These are phyloP conservation scores for Watsonalla cultraria DNA, from an alignment of 2,888 invertebrate species.

Conservation along the genomic window DNA sequence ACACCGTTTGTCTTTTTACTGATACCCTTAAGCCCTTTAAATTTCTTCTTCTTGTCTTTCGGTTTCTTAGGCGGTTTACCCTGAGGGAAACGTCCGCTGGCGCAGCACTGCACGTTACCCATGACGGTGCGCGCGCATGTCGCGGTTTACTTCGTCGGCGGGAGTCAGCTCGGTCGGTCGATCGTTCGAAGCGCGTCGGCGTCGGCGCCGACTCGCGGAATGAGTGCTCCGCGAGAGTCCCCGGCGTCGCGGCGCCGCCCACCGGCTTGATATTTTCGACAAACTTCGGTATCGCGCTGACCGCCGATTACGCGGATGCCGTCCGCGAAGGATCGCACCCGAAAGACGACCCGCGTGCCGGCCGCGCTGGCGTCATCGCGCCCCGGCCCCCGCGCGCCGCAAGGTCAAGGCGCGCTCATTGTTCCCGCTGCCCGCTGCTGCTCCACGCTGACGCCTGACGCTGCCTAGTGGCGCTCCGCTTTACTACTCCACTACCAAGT, in stretches of 20 bases:
- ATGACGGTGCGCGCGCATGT: constrained; percentile 73
- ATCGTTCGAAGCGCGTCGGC: constrained; percentile 76
- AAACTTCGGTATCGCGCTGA: constrained; percentile 64
- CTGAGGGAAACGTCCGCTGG: constrained; percentile 66
- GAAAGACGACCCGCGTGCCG: constrained; percentile 72
- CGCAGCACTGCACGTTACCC: constrained; percentile 79
- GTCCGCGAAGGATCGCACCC: constrained; percentile 76
- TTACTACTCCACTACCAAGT: constrained; percentile 29
- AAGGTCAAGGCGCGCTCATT: constrained; percentile 75
- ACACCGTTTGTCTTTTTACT: constrained; percentile 62
- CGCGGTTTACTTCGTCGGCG: constrained; percentile 66
- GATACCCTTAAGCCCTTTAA: constrained; percentile 40
- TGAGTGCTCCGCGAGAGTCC: constrained; percentile 58
- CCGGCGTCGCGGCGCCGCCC: constrained; percentile 61
- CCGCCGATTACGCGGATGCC: constrained; percentile 76
- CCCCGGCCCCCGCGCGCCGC: constrained; percentile 66
- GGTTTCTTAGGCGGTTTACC: constrained; percentile 59
- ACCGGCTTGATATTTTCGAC: constrained; percentile 69
- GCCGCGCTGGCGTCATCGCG: constrained; percentile 73
- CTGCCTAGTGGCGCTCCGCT: constrained; percentile 41
- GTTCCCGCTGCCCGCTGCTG: constrained; percentile 61
- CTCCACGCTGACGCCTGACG: constrained; percentile 10
- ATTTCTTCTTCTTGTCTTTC: constrained; percentile 53
- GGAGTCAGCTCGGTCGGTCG: constrained; percentile 72
- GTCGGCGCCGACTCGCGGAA: constrained; percentile 75